phyloP scores from a whole-genome alignment of 2,888 invertebrate species.

The Pristionchus mayeri region DNA sequence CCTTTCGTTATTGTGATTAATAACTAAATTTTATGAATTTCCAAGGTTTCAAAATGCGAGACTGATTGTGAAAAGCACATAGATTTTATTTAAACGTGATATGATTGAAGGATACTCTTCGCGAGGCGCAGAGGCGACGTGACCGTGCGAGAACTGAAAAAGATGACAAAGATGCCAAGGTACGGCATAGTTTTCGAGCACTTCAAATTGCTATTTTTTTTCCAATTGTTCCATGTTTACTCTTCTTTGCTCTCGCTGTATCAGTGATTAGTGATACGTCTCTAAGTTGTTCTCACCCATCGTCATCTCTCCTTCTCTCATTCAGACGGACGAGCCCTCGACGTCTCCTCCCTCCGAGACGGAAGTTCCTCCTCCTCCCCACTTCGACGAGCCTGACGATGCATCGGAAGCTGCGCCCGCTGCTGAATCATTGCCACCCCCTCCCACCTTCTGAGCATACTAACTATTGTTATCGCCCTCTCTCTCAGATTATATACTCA shows the following conservation, averaged over 20 bases:
- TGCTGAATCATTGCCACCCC: conserved; percentile 9
- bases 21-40: background rate
- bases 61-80: background rate
- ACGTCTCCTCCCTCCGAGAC: conserved; percentile 7
- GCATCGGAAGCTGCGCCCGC: background rate
- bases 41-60: background rate
- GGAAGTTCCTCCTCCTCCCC: conserved; percentile 20
- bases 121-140: conserved; percentile 7
- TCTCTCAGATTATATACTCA: background rate
- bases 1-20: too few species aligned
- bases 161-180: background rate
- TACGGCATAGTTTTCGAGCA: background rate
- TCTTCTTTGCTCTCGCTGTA: background rate
- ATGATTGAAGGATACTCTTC: background rate
- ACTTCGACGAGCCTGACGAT: conserved; percentile 25
- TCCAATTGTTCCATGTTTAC: background rate
- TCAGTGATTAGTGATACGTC: too few species aligned
- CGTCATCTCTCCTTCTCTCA: background rate
- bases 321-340: background rate
- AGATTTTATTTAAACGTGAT: background rate
- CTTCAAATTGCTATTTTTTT: background rate
- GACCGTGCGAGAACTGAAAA: conserved; percentile 7
- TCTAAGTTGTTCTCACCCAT: background rate
- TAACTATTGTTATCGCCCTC: background rate
- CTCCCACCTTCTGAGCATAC: conserved; percentile 21